Base-by-base conservation (phyloP, 2,113 vertebrate genomes). In the Aplodontia rufa region DNA sequence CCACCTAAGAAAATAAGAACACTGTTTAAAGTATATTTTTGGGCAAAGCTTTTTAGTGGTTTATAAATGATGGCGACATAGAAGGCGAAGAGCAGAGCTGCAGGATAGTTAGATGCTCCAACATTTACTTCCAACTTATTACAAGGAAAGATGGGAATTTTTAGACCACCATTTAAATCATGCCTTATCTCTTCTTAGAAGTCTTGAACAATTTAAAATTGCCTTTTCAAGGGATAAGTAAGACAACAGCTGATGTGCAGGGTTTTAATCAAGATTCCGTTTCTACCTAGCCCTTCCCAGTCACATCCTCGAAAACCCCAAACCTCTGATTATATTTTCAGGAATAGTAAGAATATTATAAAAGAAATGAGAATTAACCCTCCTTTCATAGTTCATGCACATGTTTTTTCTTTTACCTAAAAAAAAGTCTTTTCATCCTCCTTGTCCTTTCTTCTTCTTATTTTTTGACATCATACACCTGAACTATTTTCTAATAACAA, bases 281-380 rank as follows among this genome's bases (percentile, higher is more conserved):
- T 90, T 69, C 81, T 11, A 81, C 66, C 60, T n/a, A 3, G 64
- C 42, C 69, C 55, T 71, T 40, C 17, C 47, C 37, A 80, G 49
- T 51, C 45, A 47, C 45, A 40, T 60, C 6, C 49, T 58, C 55
- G 64, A 80, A 55, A 49, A 13, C 16, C 22, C 14, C 60, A 0
- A 11, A 60, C 84, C 32, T 53, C 42, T 88, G 53, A 93, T 88
- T 79, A 13, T 83, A 88, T 93, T 92, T 89, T 91, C 47, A 87
- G 45, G 45, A 55, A 64, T 60, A 85, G 37, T 51, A 30, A 89
- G 35, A 49, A 64, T 28, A 35, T 83, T 62, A 76, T 58, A 76
- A 90, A 89, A 71, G 17, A 72, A 86, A 72, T 2, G 86, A 82
- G 66, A 93, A 94, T 83, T 88, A 81, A 30, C 19, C 6, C 47